Conservation (phyloP, 2,113 vertebrate genomes). For the Leptobrachium ailaonicum region DNA sequence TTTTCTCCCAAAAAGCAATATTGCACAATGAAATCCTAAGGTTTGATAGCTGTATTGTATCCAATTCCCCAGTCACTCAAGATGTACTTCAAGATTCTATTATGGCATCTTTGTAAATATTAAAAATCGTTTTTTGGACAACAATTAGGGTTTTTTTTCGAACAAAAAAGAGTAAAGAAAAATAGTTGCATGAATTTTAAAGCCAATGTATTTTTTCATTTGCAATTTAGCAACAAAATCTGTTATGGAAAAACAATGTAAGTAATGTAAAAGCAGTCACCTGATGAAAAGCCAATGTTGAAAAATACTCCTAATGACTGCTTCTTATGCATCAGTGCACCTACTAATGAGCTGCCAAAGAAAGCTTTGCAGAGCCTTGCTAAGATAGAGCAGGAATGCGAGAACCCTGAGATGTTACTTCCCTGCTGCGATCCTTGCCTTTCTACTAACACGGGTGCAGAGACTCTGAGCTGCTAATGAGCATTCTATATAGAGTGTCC, state of each 20-base stretch:
- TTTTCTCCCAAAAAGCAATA: slow-evolving; percentile 48
- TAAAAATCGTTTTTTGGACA: slow-evolving; percentile 69
- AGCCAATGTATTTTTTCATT: slow-evolving; percentile 67
- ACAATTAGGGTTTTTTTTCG: slow-evolving; percentile 54
- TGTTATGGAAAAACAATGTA: slow-evolving; percentile 78
- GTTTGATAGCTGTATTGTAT: slow-evolving; percentile 30
- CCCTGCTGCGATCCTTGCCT: slow-evolving; percentile 98
- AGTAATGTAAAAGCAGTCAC: slow-evolving; percentile 82
- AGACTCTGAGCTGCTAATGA: slow-evolving; percentile 91
- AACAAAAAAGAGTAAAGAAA: slow-evolving; percentile 19
- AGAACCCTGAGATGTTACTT: slow-evolving; percentile 95
- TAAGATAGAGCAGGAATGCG: slow-evolving; percentile 92
- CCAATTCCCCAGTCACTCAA: slow-evolving; percentile 54
- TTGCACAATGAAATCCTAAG: neutral
- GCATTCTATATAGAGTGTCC: slow-evolving; percentile 86
- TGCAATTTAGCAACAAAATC: slow-evolving; percentile 75
- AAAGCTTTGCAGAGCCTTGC: slow-evolving; percentile 92
- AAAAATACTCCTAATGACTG: slow-evolving; percentile 98
- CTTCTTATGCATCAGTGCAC: slow-evolving; percentile 99
- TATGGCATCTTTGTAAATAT: slow-evolving; percentile 68
- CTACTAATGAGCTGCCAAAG: slow-evolving; percentile 99
- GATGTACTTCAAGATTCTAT: slow-evolving; percentile 59
- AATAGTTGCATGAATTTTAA: slow-evolving; percentile 71
- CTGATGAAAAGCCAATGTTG: slow-evolving; percentile 93
- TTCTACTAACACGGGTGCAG: slow-evolving; percentile 92